These are phyloP conservation scores for Perizoma affinitatum DNA, from an alignment of 2,888 invertebrate species.

Conservation along the genomic window DNA sequence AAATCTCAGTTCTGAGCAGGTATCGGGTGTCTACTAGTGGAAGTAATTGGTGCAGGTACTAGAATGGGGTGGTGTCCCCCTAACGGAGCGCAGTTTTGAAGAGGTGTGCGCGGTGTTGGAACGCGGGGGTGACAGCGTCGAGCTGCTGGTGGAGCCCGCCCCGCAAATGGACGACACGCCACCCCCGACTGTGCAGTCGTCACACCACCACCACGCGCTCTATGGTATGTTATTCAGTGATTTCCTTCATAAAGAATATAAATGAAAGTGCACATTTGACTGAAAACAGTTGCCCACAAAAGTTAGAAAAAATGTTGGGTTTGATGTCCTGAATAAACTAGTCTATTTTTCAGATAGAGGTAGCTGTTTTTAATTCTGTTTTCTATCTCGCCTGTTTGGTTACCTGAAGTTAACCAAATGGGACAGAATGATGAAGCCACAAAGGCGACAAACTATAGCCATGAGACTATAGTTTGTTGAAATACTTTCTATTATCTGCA, in stretches of 20 bases:
- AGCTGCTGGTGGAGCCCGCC: conserved; percentile 93
- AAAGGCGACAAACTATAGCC: too few species aligned
- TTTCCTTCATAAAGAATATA: too few species aligned
- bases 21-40: neutral
- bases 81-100: conserved; percentile 96
- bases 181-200: conserved; percentile 51
- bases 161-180: conserved; percentile 88
- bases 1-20: too few species aligned
- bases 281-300: neutral
- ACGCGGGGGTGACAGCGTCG: conserved; percentile 93
- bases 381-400: too few species aligned
- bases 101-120: conserved; percentile 96
- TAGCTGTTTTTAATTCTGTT: too few species aligned
- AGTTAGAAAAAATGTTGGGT: too few species aligned
- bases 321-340: too few species aligned
- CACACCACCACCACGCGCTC: conserved; percentile 84
- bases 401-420: too few species aligned
- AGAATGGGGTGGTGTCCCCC: conserved; percentile 95
- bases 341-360: too few species aligned
- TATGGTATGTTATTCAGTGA: conserved; percentile 73
- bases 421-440: too few species aligned
- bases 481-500: too few species aligned
- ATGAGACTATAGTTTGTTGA: too few species aligned
- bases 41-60: conserved; percentile 85
- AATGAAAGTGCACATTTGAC: conserved; percentile 1